phyloP scores from a whole-genome alignment of 2,888 invertebrate genomes.

The Mythimna ferrago region DNA sequence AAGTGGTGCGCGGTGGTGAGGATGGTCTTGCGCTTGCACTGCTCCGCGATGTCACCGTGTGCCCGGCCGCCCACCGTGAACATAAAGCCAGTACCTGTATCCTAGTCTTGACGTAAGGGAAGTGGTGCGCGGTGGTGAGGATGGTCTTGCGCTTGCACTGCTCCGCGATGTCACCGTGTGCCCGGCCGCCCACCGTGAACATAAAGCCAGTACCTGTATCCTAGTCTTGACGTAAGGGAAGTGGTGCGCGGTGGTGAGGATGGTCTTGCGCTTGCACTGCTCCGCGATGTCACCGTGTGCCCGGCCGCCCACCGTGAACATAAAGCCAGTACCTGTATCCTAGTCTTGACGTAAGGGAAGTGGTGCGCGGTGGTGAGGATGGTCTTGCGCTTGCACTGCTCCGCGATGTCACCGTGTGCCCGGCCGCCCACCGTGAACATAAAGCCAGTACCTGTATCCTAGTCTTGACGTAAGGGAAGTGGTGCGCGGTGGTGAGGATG shows the following conservation, averaged over 20 bases:
- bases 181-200: constrained; percentile 97
- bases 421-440: constrained; percentile 98
- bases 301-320: constrained; percentile 97
- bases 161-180: constrained; percentile 98
- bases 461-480: constrained; percentile 99
- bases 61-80: constrained; percentile 98
- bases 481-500: constrained; percentile 97
- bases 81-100: too few species aligned
- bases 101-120: constrained; percentile 99
- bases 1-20: constrained; percentile 98
- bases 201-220: too few species aligned
- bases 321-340: too few species aligned
- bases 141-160: constrained; percentile 99
- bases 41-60: constrained; percentile 98
- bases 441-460: too few species aligned
- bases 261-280: constrained; percentile 99
- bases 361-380: constrained; percentile 97
- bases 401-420: constrained; percentile 98
- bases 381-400: constrained; percentile 99
- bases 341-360: constrained; percentile 99
- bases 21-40: constrained; percentile 99
- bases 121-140: constrained; percentile 97
- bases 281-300: constrained; percentile 99
- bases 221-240: constrained; percentile 99
- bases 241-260: constrained; percentile 97